A percentile compares a stretch with the other conserved stretches of the same genome.
These are phyloP conservation scores for Calephelis perditalis DNA, from an alignment of 2,888 invertebrate genomes.

Conservation along the genomic window DNA sequence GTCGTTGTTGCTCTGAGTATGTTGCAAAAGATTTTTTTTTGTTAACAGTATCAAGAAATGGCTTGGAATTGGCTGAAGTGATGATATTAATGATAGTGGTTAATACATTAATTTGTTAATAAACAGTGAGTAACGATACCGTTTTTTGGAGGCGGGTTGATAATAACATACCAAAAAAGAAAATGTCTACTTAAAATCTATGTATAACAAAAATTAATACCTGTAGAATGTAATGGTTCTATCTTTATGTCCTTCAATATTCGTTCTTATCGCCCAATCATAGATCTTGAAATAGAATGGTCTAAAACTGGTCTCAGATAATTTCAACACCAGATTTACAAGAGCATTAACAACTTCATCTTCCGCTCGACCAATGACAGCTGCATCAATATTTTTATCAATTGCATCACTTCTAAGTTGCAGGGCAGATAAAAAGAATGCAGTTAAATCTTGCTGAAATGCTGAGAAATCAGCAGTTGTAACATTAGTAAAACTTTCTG, in stretches of 20 bases:
- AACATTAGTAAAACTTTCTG: constrained; percentile 83
- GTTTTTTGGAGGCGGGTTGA: no score
- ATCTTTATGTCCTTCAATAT: constrained; percentile 78
- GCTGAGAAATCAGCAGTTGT: constrained; percentile 80
- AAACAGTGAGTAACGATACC: no score
- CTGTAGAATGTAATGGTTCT: constrained; percentile 90
- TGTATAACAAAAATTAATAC: constrained; percentile 39
- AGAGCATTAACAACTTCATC: constrained; percentile 86
- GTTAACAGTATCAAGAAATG: no score
- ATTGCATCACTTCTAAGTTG: constrained; percentile 80
- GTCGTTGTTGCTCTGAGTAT: no score
- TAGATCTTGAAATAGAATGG: constrained; percentile 92
- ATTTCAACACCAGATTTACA: constrained; percentile 88
- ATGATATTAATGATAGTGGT: no score
- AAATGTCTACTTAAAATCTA: not conserved
- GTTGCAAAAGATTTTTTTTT: no score
- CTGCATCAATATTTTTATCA: constrained; percentile 45
- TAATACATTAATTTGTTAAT: no score
- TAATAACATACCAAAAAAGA: not conserved
- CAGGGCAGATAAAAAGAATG: constrained; percentile 85
- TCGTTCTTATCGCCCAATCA: constrained; percentile 88
- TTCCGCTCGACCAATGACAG: constrained; percentile 81
- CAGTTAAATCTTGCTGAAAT: constrained; percentile 82
- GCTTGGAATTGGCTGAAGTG: no score
- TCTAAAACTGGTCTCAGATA: constrained; percentile 93